These are phyloP conservation scores for Malacoctenus gilli DNA, from an alignment of 2,797 vertebrate species.

Conservation along the genomic window DNA sequence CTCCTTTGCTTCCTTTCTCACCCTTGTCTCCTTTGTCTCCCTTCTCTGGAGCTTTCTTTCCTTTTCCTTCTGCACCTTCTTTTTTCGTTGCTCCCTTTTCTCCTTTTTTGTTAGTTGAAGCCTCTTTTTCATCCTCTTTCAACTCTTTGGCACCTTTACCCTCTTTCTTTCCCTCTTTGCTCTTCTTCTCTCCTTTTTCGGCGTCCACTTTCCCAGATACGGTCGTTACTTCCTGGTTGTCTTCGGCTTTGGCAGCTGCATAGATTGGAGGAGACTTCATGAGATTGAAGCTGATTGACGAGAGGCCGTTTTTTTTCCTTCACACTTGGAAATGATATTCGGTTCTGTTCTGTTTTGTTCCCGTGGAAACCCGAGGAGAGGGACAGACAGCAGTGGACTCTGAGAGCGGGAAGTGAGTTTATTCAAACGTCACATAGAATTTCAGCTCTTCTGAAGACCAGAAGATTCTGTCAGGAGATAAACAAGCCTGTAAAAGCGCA, in stretches of 20 bases:
- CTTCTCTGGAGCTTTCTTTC: constrained; percentile 54
- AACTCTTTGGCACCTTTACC: constrained; percentile 78
- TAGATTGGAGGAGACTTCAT: constrained; percentile 3
- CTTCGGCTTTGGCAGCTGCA: constrained; percentile 77
- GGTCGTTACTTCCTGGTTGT: constrained; percentile 64
- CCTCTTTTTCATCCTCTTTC: constrained; percentile 64
- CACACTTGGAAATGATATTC: no score
- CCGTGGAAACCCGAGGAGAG: no score
- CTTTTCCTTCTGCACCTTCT: constrained; percentile 53
- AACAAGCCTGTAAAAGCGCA: no score
- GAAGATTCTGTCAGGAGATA: no score
- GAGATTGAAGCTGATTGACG: constrained; percentile 1
- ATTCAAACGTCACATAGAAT: no score
- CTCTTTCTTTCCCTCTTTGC: constrained; percentile 78
- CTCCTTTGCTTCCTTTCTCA: constrained; percentile 46
- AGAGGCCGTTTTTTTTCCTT: constrained; percentile 6
- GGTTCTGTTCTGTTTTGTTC: no score
- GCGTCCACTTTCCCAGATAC: constrained; percentile 87
- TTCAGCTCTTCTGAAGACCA: no score
- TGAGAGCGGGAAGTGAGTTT: no score
- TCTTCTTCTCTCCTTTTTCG: constrained; percentile 81
- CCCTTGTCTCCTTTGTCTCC: constrained; percentile 49
- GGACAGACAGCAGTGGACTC: no score
- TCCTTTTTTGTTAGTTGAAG: constrained; percentile 59
- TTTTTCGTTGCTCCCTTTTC: constrained; percentile 56